A percentile compares a stretch with the other conserved stretches of the same genome.
phyloP scores from a whole-genome alignment of 2,113 vertebrate species.

The Microtus oregoni region DNA sequence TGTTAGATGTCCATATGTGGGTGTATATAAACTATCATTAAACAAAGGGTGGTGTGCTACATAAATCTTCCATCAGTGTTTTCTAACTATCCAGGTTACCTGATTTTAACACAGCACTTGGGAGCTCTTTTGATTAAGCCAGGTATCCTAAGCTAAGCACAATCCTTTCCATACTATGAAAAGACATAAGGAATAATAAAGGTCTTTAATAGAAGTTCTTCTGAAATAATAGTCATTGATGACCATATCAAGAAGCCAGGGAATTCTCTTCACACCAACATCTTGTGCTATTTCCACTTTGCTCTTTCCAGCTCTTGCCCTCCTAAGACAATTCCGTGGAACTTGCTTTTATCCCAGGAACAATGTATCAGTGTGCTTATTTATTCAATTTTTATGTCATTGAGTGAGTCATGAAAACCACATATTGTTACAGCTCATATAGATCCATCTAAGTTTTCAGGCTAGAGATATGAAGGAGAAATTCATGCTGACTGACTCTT shows the following conservation, averaged over 20 bases:
- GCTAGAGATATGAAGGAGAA: background rate
- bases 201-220: background rate
- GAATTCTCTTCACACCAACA: conserved; percentile 6
- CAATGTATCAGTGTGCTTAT: background rate
- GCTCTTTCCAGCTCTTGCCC: background rate
- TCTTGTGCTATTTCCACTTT: background rate
- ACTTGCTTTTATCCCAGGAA: background rate
- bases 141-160: background rate
- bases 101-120: background rate
- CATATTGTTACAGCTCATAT: background rate
- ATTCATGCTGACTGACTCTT: background rate
- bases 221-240: background rate
- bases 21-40: background rate
- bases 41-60: background rate
- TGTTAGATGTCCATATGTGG: background rate
- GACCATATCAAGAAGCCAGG: background rate
- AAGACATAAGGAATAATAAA: background rate
- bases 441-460: background rate
- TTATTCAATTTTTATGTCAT: background rate
- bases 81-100: background rate
- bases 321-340: background rate
- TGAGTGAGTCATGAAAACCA: background rate
- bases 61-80: background rate
- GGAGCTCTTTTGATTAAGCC: background rate
- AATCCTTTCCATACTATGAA: background rate